A percentile compares a stretch with the other conserved stretches of the same genome.
Conservation (phyloP, 2,113 vertebrate genomes). For the Amia ocellicauda region DNA sequence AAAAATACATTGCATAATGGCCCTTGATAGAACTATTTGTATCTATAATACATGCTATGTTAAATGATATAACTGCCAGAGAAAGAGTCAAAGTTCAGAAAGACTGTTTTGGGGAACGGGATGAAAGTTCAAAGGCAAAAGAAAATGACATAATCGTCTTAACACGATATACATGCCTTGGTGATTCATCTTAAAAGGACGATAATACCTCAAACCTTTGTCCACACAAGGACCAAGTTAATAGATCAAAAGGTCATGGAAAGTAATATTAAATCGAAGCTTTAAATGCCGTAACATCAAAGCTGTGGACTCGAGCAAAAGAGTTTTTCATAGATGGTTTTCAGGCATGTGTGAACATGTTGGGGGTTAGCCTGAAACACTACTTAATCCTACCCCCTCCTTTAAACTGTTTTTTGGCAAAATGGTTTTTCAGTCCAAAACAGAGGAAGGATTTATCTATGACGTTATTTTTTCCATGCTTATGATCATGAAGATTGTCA, state of each 20-base stretch:
- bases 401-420: no score
- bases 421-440: neutral
- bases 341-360: neutral
- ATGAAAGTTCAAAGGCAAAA: no score
- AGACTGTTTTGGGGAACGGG: no score
- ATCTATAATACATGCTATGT: no score
- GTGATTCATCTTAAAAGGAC: no score
- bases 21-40: no score
- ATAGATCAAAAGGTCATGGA: neutral
- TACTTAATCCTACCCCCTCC: neutral
- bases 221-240: neutral
- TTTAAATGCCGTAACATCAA: neutral
- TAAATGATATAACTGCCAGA: no score
- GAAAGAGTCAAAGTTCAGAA: no score
- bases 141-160: no score
- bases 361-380: no score
- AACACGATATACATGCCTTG: no score
- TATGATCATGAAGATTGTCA: neutral
- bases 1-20: no score
- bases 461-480: slow-evolving; percentile 3
- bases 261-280: neutral
- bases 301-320: neutral
- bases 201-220: neutral
- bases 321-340: neutral
- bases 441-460: neutral